These are phyloP conservation scores for Gambusia yucatana DNA, from an alignment of 2,797 vertebrate species.

Conservation along the genomic window DNA sequence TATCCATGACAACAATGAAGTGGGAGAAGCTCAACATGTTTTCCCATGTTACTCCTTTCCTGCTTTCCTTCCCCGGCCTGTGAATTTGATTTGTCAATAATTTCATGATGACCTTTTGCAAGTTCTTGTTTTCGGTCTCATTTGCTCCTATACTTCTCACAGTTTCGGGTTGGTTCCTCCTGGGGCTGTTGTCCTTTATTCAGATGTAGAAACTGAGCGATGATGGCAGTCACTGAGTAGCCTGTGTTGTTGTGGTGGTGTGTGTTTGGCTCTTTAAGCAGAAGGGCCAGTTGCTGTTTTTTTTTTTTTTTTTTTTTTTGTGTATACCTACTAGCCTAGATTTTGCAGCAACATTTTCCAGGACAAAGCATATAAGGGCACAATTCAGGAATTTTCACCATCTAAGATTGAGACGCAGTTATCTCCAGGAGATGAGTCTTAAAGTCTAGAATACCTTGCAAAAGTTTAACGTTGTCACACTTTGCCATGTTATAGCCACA, in stretches of 20 bases:
- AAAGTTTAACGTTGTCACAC: neutral
- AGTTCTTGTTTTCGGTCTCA: conserved; percentile 52
- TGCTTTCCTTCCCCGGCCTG: conserved; percentile 8
- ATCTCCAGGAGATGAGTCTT: neutral
- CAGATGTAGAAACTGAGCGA: conserved; percentile 21
- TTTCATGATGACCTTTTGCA: conserved; percentile 68
- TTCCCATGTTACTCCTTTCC: conserved; percentile 14
- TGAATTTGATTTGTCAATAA: conserved; percentile 63
- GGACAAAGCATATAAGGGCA: neutral
- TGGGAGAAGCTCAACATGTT: conserved; percentile 43
- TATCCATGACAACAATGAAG: conserved; percentile 62
- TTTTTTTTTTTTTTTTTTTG: too few species aligned
- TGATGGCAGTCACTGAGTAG: conserved; percentile 51
- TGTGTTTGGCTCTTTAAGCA: conserved; percentile 35
- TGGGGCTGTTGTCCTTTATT: conserved; percentile 47
- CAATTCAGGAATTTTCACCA: neutral
- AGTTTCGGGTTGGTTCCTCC: conserved; percentile 19
- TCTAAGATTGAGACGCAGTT: neutral
- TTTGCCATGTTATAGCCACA: neutral
- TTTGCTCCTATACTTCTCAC: conserved; percentile 36
- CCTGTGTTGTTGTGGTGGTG: conserved; percentile 52
- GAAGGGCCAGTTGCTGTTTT: conserved; percentile 45
- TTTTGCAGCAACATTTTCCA: conserved; percentile 17
- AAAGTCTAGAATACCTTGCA: neutral
- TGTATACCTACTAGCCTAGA: conserved; percentile 42